Evolutionary conservation across 2,888 invertebrate species (phyloP), one percentile per base, ranked within the genome.

Genomic region (Agrochola lychnidis): DNA sequence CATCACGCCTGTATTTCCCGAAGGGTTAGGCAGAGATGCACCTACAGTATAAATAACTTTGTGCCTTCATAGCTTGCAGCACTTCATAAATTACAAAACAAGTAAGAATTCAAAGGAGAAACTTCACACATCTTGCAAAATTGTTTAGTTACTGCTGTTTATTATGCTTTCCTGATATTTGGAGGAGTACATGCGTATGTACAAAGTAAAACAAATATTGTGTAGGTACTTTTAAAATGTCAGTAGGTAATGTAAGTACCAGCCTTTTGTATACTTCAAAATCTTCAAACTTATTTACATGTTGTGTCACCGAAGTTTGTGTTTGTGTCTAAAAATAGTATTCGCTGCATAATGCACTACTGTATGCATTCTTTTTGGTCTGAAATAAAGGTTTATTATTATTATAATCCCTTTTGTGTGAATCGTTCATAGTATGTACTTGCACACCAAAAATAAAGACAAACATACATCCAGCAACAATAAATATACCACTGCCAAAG

Each of bases 91-190:
- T 67, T 14, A 67, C 30, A n/a, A 56, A 74, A 74, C 36, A 36
- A 16, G 75, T 68, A 6, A 19, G 14, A 59, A 67, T 62, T 62
- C 19, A 30, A 45, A 56, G 22, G 22, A 63, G 56, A 70, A 73
- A 76, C 73, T 30, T 69, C 19, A 63, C 69, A 68, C 30, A 72
- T 79, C 64, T 77, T 69, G 67, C 67, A 74, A 74, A 57, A 77
- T 68, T 62, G 45, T 78, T 77, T 78, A 64, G 70, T 64, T 71
- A 78, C 72, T 59, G 62, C 76, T 63, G 45, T 56, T 73, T 73
- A 19, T 12, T 74, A 85, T 87, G 82, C 73, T 78, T 75, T 70
- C 70, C 73, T 87, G 42, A 77, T 81, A 74, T 76, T 42, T 45
- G 22, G 36, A 70, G 22, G 62, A 45, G 62, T 40, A 51, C 25